Evolutionary conservation across 2,797 vertebrate species (phyloP).

Genomic region (Neosilurus hyrtlii): DNA sequence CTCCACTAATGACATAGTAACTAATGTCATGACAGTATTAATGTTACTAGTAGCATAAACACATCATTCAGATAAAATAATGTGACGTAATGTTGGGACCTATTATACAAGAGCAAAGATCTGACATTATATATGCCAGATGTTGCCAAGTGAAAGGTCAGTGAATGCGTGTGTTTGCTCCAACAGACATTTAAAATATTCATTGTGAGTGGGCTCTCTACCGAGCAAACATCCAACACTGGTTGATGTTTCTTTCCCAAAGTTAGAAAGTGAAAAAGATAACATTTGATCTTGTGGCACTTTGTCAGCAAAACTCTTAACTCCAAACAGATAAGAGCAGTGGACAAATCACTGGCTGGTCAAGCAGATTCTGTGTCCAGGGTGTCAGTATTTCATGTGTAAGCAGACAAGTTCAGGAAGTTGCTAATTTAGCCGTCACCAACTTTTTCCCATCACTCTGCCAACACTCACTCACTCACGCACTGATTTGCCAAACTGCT

Average conservation of each 20-base stretch:
- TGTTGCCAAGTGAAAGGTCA: no score
- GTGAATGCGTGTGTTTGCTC: no score
- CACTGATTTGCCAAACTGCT: no score
- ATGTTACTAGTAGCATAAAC: no score
- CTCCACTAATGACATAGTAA: no score
- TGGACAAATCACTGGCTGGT: constrained; percentile 1
- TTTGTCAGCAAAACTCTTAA: not conserved
- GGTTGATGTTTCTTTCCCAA: not conserved
- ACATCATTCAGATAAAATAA: no score
- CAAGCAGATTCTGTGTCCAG: constrained; percentile 14
- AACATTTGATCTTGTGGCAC: not conserved
- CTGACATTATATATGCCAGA: no score
- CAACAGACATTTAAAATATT: not conserved
- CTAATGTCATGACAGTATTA: no score
- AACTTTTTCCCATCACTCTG: not conserved
- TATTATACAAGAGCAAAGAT: no score
- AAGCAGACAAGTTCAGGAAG: constrained; percentile 7
- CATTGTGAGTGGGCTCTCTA: not conserved
- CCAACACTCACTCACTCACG: not conserved
- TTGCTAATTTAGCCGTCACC: not conserved
- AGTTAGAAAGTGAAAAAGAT: not conserved
- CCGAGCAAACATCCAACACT: not conserved
- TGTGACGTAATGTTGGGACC: no score
- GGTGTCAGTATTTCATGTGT: constrained; percentile 4
- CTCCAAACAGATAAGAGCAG: constrained; percentile 2